phyloP scores from a whole-genome alignment of 1,140 invertebrate genomes.

The Lethrus apterus region DNA sequence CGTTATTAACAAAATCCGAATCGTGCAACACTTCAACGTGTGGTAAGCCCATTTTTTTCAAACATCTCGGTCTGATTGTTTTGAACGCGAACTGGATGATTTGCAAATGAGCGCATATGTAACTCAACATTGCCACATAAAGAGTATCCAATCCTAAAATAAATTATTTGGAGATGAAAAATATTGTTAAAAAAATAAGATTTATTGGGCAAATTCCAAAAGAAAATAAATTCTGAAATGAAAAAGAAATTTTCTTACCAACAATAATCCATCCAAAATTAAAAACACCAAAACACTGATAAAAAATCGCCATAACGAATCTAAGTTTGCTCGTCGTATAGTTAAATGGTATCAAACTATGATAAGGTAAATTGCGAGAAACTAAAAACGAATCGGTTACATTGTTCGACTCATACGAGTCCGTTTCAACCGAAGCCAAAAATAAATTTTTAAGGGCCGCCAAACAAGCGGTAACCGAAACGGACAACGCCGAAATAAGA shows the following conservation, averaged over 20 bases:
- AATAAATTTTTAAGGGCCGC: background rate
- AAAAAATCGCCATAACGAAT: slow-evolving; percentile 3
- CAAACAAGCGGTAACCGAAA: slow-evolving; percentile 9
- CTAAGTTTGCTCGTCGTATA: background rate
- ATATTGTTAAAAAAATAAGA: too few relatives aligned
- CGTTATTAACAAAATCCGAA: slow-evolving; percentile 8
- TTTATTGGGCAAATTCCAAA: too few relatives aligned
- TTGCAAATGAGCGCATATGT: slow-evolving; percentile 17
- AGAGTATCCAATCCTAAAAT: slow-evolving; percentile 19
- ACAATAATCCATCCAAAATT: slow-evolving; percentile 12
- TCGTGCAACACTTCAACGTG: slow-evolving; percentile 14
- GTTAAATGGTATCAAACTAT: slow-evolving; percentile 8
- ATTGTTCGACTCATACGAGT: background rate
- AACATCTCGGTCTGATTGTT: slow-evolving; percentile 22
- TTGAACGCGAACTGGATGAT: slow-evolving; percentile 17
- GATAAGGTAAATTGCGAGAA: slow-evolving; percentile 10
- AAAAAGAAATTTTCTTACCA: slow-evolving; percentile 7
- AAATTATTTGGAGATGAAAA: too few relatives aligned
- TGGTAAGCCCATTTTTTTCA: slow-evolving; percentile 13
- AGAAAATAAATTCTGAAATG: background rate
- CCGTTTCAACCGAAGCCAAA: background rate
- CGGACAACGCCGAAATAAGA: slow-evolving; percentile 4
- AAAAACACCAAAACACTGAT: slow-evolving; percentile 10
- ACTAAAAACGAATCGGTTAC: background rate
- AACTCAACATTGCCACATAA: slow-evolving; percentile 18